These are phyloP conservation scores for Thryonomys swinderianus DNA, from an alignment of 2,113 vertebrate species.

Conservation along the genomic window DNA sequence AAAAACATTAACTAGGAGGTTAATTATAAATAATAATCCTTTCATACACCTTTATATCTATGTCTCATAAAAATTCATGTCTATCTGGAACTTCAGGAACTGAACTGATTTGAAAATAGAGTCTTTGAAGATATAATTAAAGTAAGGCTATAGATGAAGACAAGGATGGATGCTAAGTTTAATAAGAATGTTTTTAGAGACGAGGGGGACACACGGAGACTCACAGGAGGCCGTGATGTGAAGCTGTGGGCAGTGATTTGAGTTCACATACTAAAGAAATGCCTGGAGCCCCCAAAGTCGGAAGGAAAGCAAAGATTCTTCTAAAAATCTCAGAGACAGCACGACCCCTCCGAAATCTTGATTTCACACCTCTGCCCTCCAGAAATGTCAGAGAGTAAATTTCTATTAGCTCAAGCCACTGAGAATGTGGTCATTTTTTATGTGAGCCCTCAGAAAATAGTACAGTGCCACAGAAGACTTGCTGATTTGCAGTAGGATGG, in stretches of 20 bases:
- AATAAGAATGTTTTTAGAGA: neutral
- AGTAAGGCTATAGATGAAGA: neutral
- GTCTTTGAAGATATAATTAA: neutral
- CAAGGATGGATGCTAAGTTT: neutral
- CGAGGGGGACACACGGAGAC: neutral
- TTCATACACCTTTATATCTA: neutral
- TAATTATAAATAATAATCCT: slow-evolving; percentile 23
- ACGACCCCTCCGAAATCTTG: neutral
- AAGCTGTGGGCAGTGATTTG: neutral
- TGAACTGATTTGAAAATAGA: slow-evolving; percentile 22
- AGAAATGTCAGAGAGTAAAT: neutral
- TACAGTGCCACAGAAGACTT: neutral
- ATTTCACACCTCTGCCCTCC: neutral
- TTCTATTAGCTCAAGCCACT: neutral
- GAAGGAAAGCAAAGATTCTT: neutral
- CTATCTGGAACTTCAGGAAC: neutral
- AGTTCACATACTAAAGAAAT: neutral
- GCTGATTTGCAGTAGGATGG: neutral
- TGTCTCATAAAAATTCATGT: neutral
- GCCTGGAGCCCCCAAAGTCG: no score
- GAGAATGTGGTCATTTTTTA: neutral
- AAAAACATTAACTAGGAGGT: neutral
- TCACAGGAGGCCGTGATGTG: neutral
- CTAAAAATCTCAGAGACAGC: neutral
- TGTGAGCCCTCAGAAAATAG: neutral